Evolutionary conservation across 2,113 vertebrate genomes (phyloP), one percentile per base, ranked within the genome.

Genomic region (Pygoscelis antarcticus): DNA sequence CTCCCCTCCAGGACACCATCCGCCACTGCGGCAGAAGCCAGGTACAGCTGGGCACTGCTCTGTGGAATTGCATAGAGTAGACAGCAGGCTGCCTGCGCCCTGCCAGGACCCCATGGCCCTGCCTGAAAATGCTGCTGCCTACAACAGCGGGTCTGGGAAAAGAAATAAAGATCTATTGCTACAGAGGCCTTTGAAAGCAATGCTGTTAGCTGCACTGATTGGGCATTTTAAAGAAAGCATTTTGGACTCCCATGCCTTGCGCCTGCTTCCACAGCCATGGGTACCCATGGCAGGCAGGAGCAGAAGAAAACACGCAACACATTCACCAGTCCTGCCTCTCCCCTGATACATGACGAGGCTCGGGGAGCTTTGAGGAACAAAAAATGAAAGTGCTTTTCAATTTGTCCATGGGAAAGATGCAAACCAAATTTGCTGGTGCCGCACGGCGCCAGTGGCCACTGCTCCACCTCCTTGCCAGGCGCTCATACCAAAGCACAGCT

Each of bases 51-150:
- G 38, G 70, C 46, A 44, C 51, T 6, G 30, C 46, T 25, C 46
- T 66, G 32, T 20, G 36, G 77, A 52, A 90, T 89, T 94, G 97
- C 97, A 96, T 65, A 96, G 96, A 95, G 77, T 14, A 51, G 52
- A 51, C 66, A 68, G 74, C 2, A 46, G 55, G 66, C 55, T 72
- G 75, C 86, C 51, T 5, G 62, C 11, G 11, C 80, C 49, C 71
- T 77, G 58, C 60, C 20, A 14, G 78, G 25, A 62, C 5, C 13
- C 93, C 62, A 38, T 1, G 16, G 79, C 38, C 40, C 68, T 70
- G 47, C 57, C 89, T 32, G 23, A 19, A 88, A 65, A 71, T 22
- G 62, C 79, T 92, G 86, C 75, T 83, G 92, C 58, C 79, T 77
- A 18, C 46, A 74, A 4, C 74, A 6, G 3, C 3, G 3, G 65